These are phyloP conservation scores for Ianthella basta DNA, from an alignment of 37 sponge, comb jelly and placozoan genomes.

Conservation along the genomic window DNA sequence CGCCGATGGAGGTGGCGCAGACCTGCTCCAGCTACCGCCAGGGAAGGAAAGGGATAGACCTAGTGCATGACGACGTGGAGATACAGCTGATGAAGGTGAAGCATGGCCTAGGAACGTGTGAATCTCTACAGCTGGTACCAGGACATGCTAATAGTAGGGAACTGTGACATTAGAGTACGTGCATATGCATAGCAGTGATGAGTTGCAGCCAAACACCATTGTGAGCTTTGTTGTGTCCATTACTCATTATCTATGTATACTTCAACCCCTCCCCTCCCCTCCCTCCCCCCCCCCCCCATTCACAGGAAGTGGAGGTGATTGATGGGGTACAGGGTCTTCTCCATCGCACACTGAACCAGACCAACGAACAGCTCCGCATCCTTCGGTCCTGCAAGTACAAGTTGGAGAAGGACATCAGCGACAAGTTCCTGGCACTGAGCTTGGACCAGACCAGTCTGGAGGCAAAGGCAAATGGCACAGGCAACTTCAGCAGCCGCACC, in stretches of 20 bases:
- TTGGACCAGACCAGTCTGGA: conserved; percentile 74
- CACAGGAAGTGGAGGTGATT: conserved; percentile 89
- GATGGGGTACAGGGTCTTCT: conserved; percentile 84
- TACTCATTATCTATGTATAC: not conserved
- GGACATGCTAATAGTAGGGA: too few species aligned
- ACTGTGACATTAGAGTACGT: not conserved
- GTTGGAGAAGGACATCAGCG: conserved; percentile 93
- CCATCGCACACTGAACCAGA: conserved; percentile 80
- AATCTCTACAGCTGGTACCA: too few species aligned
- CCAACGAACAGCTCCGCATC: conserved; percentile 89
- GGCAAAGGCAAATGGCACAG: not conserved
- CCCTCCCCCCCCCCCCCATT: not conserved
- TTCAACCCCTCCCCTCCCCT: not conserved
- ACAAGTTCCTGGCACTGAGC: conserved; percentile 77
- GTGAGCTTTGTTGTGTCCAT: too few species aligned
- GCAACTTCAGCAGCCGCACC: not conserved
- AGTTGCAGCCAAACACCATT: too few species aligned
- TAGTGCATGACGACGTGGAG: conserved; percentile 95
- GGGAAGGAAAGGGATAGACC: conserved; percentile 77
- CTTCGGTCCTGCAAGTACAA: conserved; percentile 84
- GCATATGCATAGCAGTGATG: not conserved
- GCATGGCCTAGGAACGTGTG: not conserved
- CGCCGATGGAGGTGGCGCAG: conserved; percentile 78
- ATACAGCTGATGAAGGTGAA: conserved; percentile 84
- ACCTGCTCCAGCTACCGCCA: conserved; percentile 75